These are phyloP conservation scores for Eutrigla gurnardus DNA, from an alignment of 2,797 vertebrate genomes.

Conservation along the genomic window DNA sequence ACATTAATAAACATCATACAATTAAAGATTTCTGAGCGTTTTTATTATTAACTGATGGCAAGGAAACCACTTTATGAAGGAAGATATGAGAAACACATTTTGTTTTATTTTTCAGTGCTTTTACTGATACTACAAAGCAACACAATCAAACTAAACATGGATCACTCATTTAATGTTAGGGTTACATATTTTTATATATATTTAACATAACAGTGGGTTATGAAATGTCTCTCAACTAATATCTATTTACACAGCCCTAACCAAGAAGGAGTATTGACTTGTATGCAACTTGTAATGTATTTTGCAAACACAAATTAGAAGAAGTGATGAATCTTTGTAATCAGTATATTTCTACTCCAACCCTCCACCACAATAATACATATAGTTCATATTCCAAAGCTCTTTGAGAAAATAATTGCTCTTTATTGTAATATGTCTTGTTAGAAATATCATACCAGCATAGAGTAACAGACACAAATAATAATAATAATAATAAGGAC, in stretches of 20 bases:
- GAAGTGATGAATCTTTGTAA: neutral
- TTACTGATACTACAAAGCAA: neutral
- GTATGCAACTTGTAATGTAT: neutral
- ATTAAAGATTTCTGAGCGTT: neutral
- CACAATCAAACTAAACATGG: neutral
- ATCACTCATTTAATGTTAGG: neutral
- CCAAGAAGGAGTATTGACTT: neutral
- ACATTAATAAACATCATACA: neutral
- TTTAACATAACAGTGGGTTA: neutral
- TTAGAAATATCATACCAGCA: neutral
- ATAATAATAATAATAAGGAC: neutral
- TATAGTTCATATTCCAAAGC: neutral
- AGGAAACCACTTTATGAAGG: constrained; percentile 5
- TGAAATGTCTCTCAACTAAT: neutral
- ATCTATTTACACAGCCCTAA: no score
- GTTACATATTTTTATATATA: neutral
- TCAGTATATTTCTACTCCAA: neutral
- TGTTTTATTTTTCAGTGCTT: neutral
- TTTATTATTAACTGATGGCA: neutral
- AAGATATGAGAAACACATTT: neutral
- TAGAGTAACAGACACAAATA: neutral
- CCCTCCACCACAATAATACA: neutral
- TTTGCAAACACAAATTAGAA: neutral
- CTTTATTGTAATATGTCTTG: neutral
- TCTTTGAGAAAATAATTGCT: neutral